Conservation (phyloP, 2,888 invertebrate species). For the Leptogaster cylindrica region DNA sequence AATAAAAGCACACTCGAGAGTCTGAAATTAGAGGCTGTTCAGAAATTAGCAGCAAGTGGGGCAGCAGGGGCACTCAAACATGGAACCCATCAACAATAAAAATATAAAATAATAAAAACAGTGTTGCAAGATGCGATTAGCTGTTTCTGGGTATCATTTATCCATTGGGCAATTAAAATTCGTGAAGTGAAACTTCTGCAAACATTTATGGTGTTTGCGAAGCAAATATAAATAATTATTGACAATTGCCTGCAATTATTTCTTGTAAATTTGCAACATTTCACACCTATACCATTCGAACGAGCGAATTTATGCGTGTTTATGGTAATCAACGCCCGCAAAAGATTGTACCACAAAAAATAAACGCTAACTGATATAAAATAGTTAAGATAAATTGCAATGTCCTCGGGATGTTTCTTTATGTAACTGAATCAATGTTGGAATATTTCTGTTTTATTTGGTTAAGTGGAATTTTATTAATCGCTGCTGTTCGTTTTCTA, state of each 20-base stretch:
- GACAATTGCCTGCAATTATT: constrained; percentile 17
- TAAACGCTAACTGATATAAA: no score
- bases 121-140: neutral
- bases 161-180: constrained; percentile 22
- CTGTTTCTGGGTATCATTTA: neutral
- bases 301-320: neutral
- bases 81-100: constrained; percentile 19
- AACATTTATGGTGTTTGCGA: constrained; percentile 9
- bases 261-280: constrained; percentile 13
- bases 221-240: constrained; percentile 5
- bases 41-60: constrained; percentile 34
- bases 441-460: no score
- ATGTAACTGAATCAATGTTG: no score
- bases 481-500: no score
- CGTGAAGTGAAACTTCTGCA: constrained; percentile 19
- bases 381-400: no score
- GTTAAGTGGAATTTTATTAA: no score
- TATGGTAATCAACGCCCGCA: neutral
- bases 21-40: constrained; percentile 27
- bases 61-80: constrained; percentile 4
- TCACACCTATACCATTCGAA: constrained; percentile 3
- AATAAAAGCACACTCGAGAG: constrained; percentile 34
- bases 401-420: no score
- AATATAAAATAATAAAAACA: neutral
- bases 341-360: no score